These are phyloP conservation scores for Chloroclystis v-ata DNA, from an alignment of 2,888 invertebrate species.

Conservation along the genomic window DNA sequence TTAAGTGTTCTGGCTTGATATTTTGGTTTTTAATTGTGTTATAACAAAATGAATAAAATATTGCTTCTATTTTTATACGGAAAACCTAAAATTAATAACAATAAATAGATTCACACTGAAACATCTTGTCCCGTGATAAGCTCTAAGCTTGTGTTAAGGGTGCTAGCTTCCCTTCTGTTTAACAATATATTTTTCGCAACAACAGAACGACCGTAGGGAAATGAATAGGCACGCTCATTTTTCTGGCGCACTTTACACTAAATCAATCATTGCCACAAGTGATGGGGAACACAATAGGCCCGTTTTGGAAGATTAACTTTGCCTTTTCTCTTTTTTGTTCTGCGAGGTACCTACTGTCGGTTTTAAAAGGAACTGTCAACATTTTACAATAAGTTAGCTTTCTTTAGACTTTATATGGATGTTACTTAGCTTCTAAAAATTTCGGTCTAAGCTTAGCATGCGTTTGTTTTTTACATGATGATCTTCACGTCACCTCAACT, in stretches of 20 bases:
- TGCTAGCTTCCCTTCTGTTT: not conserved
- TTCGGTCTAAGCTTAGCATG: too few relatives aligned
- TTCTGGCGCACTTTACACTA: slow-evolving; percentile 27
- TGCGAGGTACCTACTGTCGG: not conserved
- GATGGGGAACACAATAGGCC: slow-evolving; percentile 25
- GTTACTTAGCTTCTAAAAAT: too few relatives aligned
- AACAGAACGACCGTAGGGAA: slow-evolving; percentile 26
- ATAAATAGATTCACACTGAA: not conserved
- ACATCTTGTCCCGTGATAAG: not conserved
- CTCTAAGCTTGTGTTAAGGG: not conserved
- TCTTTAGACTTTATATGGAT: too few relatives aligned
- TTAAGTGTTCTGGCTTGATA: too few relatives aligned
- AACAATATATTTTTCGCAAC: not conserved
- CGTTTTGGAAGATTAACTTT: slow-evolving; percentile 15
- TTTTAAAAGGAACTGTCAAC: not conserved
- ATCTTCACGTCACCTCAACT: too few relatives aligned
- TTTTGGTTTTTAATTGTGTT: too few relatives aligned
- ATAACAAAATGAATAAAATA: too few relatives aligned
- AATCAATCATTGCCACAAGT: slow-evolving; percentile 30
- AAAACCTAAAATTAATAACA: too few relatives aligned
- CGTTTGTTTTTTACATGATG: too few relatives aligned
- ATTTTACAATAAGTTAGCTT: not conserved
- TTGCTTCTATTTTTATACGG: too few relatives aligned
- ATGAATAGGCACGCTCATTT: slow-evolving; percentile 30
- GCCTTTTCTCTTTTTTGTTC: slow-evolving; percentile 11